Percentiles rank a stretch among this genome's conserved stretches.
These are phyloP conservation scores for Tribolium freemani DNA, from an alignment of 2,888 invertebrate genomes.

Conservation along the genomic window DNA sequence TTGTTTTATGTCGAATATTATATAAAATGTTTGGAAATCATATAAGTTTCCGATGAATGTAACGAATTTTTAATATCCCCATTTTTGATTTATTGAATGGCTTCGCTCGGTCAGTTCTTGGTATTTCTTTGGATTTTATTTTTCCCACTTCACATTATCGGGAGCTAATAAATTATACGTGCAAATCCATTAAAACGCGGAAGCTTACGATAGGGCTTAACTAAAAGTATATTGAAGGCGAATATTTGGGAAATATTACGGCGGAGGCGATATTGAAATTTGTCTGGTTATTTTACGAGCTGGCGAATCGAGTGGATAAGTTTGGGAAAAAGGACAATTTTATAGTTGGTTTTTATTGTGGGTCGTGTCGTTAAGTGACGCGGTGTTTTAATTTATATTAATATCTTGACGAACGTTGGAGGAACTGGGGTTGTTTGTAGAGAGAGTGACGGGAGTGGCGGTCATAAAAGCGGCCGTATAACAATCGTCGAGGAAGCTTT, in stretches of 20 bases:
- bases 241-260: slow-evolving; percentile 38
- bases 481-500: slow-evolving; percentile 47
- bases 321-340: slow-evolving; percentile 20
- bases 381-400: slow-evolving; percentile 28
- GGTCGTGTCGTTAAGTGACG: slow-evolving; percentile 24
- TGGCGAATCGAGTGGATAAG: slow-evolving; percentile 23
- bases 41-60: too few relatives aligned
- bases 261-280: slow-evolving; percentile 36
- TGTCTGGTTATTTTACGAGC: slow-evolving; percentile 43
- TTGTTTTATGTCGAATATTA: slow-evolving; percentile 3
- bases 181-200: slow-evolving; percentile 39
- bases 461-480: slow-evolving; percentile 40
- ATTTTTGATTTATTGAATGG: neutral
- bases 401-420: slow-evolving; percentile 27
- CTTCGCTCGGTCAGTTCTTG: neutral
- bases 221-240: slow-evolving; percentile 38
- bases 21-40: neutral
- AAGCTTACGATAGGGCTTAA: slow-evolving; percentile 37
- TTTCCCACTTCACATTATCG: slow-evolving; percentile 35
- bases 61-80: neutral
- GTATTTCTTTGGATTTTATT: slow-evolving; percentile 4
- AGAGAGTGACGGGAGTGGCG: slow-evolving; percentile 5
- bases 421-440: slow-evolving; percentile 12
- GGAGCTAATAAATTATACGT: slow-evolving; percentile 40
- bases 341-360: slow-evolving; percentile 33